phyloP scores from a whole-genome alignment of 2,888 invertebrate species.

The Formica aserva region DNA sequence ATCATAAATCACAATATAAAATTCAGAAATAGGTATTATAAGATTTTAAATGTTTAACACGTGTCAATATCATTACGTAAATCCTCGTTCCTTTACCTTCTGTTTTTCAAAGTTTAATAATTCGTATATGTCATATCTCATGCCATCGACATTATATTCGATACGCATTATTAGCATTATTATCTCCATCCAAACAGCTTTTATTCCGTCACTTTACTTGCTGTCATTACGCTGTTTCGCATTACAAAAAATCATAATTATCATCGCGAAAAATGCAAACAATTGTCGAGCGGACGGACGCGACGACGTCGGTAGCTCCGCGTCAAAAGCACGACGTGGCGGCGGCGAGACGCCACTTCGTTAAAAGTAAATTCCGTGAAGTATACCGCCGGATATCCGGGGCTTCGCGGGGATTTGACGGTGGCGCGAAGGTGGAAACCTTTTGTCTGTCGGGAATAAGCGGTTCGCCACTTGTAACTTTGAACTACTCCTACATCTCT shows the following conservation, averaged over 20 bases:
- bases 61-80: neutral
- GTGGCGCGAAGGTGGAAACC: conserved; percentile 64
- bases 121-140: neutral
- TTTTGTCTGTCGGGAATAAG: conserved; percentile 53
- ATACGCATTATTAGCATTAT: conserved; percentile 26
- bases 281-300: conserved; percentile 19
- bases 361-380: conserved; percentile 87
- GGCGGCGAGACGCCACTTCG: conserved; percentile 84
- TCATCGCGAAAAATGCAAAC: neutral
- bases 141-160: conserved; percentile 2
- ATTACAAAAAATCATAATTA: conserved; percentile 15
- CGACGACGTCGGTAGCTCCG: neutral
- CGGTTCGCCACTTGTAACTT: conserved; percentile 56
- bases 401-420: conserved; percentile 86
- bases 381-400: conserved; percentile 85
- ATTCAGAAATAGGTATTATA: neutral
- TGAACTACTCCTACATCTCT: conserved; percentile 54
- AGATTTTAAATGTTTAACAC: conserved; percentile 1
- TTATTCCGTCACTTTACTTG: conserved; percentile 1
- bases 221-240: neutral
- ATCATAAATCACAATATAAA: neutral
- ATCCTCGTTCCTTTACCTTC: conserved; percentile 10
- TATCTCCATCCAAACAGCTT: neutral
- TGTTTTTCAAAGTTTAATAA: conserved; percentile 9
- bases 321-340: conserved; percentile 50